phyloP scores from a whole-genome alignment of 2,797 vertebrate genomes.

The Australoheros facetus region DNA sequence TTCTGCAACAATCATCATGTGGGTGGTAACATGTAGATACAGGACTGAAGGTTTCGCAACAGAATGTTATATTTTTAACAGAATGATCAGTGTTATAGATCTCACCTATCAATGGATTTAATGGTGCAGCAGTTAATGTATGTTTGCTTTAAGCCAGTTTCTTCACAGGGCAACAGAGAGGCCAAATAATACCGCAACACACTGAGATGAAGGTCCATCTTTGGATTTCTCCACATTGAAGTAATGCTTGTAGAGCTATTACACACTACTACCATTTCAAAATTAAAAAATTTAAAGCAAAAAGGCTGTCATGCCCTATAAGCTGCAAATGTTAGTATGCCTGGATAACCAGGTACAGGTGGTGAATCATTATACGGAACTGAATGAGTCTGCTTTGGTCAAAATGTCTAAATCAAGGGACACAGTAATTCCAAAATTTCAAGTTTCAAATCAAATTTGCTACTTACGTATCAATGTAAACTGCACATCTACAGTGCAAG shows the following conservation, averaged over 20 bases:
- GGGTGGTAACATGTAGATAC: neutral
- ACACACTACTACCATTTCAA: neutral
- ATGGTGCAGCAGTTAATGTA: neutral
- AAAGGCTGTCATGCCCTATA: neutral
- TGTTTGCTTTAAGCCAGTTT: neutral
- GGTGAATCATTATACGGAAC: too few relatives aligned
- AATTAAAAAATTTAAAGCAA: neutral
- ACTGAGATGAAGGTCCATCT: neutral
- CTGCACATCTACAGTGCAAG: too few relatives aligned
- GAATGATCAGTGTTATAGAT: rapidly evolving
- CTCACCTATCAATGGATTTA: neutral
- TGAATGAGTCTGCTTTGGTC: too few relatives aligned
- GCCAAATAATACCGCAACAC: neutral
- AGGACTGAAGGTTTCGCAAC: neutral
- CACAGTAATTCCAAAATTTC: too few relatives aligned
- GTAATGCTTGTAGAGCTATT: neutral
- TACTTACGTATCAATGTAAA: too few relatives aligned
- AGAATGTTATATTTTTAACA: neutral
- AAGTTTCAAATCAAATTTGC: too few relatives aligned
- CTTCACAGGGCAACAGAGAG: neutral
- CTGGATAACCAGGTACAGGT: too few relatives aligned
- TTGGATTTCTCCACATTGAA: neutral
- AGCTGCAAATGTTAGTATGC: too few relatives aligned
- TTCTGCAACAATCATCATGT: neutral
- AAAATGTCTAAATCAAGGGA: too few relatives aligned